Evolutionary conservation across 1,140 invertebrate species (phyloP).

Genomic region (Neotoxoptera formosana): DNA sequence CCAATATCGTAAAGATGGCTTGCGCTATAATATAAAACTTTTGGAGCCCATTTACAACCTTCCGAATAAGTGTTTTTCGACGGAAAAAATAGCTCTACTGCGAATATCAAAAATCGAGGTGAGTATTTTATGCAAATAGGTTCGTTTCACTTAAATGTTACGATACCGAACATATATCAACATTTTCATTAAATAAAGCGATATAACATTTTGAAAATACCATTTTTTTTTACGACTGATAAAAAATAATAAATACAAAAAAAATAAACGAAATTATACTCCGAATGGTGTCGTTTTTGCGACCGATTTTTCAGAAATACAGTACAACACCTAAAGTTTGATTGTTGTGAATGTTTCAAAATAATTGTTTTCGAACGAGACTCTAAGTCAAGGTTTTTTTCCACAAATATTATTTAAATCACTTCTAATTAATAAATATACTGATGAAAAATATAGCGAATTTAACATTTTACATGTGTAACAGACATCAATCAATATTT

Average conservation of each 20-base stretch:
- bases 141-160: background rate
- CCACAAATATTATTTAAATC: background rate
- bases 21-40: background rate
- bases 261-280: background rate
- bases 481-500: too few species aligned
- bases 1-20: background rate
- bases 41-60: background rate
- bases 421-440: background rate
- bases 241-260: background rate
- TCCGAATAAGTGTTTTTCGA: background rate
- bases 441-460: background rate
- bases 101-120: background rate
- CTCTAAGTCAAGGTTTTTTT: background rate
- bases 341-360: background rate
- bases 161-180: background rate
- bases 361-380: background rate
- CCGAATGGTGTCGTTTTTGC: too few species aligned
- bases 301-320: background rate
- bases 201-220: background rate
- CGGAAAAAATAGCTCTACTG: background rate
- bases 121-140: background rate
- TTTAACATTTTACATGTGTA: background rate
- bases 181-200: background rate
- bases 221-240: background rate
- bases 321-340: background rate